A percentile compares a stretch with the other conserved stretches of the same genome.
phyloP scores from a whole-genome alignment of 2,888 invertebrate genomes.

The Stenodera caucasica region DNA sequence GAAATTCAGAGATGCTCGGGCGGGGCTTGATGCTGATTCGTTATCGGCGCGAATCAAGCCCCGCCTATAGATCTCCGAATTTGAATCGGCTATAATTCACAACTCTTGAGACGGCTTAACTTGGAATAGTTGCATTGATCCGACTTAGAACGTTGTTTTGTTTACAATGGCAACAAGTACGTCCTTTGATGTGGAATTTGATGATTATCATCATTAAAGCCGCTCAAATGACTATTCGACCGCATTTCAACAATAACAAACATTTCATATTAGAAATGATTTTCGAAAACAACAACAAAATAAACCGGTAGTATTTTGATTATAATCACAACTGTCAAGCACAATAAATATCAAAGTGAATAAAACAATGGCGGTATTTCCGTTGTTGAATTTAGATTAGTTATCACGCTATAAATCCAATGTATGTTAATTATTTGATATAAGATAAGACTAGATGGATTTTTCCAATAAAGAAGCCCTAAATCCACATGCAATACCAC shows the following conservation, averaged over 20 bases:
- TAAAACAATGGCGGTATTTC: background rate
- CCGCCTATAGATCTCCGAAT: no score
- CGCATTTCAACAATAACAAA: no score
- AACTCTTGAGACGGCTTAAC: no score
- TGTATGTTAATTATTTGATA: background rate
- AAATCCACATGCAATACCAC: background rate
- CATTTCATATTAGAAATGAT: background rate
- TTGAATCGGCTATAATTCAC: no score
- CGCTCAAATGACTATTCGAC: background rate
- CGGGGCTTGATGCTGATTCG: no score
- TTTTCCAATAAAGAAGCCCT: background rate
- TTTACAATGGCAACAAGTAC: background rate
- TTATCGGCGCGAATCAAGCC: no score
- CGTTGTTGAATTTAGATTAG: background rate
- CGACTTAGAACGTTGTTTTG: no score
- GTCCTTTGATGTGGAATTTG: background rate
- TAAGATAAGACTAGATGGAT: background rate
- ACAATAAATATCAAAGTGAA: background rate
- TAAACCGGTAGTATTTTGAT: background rate
- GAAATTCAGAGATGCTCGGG: no score
- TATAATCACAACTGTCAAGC: background rate
- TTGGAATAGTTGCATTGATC: no score
- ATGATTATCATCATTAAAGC: background rate
- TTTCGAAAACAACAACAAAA: background rate
- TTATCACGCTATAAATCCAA: background rate